Percentiles rank a stretch among this genome's conserved stretches.
phyloP scores from a whole-genome alignment of 2,797 vertebrate genomes.

The Arrhamphus sclerolepis region DNA sequence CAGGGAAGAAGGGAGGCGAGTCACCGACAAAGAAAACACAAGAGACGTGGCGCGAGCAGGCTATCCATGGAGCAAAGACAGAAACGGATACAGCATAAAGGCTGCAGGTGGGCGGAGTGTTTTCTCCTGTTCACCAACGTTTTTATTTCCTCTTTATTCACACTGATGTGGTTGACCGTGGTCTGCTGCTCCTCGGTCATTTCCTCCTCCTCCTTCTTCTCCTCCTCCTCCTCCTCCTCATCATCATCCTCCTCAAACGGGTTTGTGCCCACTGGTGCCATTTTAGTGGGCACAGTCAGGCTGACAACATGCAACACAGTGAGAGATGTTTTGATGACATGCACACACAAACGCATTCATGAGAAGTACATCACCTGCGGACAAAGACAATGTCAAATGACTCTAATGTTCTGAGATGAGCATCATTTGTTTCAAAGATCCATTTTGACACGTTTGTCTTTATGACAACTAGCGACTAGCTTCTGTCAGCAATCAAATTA shows the following conservation, averaged over 20 bases:
- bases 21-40: constrained; percentile 23
- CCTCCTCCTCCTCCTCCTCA: constrained; percentile 80
- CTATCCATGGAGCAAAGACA: constrained; percentile 37
- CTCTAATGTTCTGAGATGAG: too few relatives aligned
- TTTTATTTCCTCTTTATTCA: constrained; percentile 95
- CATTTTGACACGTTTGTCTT: too few relatives aligned
- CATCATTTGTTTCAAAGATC: too few relatives aligned
- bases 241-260: constrained; percentile 95
- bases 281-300: constrained; percentile 88
- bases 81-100: constrained; percentile 22
- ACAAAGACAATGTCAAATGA: neutral
- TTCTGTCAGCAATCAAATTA: too few relatives aligned
- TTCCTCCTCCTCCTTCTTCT: constrained; percentile 82
- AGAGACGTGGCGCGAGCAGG: constrained; percentile 10
- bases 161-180: constrained; percentile 85
- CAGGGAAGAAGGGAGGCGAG: constrained; percentile 21
- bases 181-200: constrained; percentile 74
- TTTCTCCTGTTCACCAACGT: constrained; percentile 92
- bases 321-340: constrained; percentile 71
- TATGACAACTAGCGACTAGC: too few relatives aligned
- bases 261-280: constrained; percentile 88
- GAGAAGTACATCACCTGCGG: constrained; percentile 5
- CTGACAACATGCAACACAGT: constrained; percentile 89
- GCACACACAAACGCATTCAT: constrained; percentile 40
- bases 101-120: constrained; percentile 22